phyloP scores from a whole-genome alignment of 2,113 vertebrate species.

The Notechis scutatus region DNA sequence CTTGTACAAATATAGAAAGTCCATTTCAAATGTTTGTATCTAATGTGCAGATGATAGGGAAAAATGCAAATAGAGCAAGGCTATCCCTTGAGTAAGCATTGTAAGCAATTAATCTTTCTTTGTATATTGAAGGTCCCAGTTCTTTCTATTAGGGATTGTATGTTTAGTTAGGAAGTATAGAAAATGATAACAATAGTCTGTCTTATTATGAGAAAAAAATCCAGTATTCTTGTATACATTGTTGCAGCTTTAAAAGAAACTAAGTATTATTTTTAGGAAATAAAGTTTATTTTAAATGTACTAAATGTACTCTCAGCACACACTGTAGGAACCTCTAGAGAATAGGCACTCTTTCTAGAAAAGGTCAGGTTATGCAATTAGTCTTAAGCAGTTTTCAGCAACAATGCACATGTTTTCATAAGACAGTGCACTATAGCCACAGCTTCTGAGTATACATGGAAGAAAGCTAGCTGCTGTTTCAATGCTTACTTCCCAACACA shows the following conservation, averaged over 20 bases:
- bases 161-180: not conserved
- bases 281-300: not conserved
- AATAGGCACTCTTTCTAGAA: not conserved
- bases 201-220: not conserved
- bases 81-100: not conserved
- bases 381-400: not conserved
- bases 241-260: not conserved
- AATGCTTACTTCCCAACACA: not conserved
- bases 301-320: not conserved
- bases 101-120: not conserved
- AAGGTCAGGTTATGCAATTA: not conserved
- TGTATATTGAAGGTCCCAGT: not conserved
- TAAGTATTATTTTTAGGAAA: not conserved
- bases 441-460: not conserved
- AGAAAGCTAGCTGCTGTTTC: not conserved
- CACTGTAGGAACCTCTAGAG: not conserved
- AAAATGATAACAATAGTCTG: not conserved
- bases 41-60: not conserved
- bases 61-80: not conserved
- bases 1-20: not conserved
- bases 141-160: not conserved
- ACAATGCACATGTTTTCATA: not conserved
- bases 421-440: not conserved
- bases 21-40: not conserved
- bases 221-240: not conserved